phyloP scores from a whole-genome alignment of 2,888 invertebrate species.

The Heliconius erato region DNA sequence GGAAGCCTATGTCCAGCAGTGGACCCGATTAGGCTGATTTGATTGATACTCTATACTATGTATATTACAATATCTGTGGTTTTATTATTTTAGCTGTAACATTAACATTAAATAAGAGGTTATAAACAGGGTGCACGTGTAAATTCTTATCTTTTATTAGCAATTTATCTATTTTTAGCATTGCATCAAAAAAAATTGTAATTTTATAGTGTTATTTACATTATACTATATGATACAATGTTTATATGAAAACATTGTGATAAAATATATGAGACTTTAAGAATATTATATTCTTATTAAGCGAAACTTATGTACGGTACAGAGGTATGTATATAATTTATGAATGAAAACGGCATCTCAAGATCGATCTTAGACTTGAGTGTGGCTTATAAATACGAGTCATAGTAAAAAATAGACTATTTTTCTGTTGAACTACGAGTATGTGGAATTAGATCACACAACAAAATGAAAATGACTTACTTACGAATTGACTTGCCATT shows the following conservation, averaged over 20 bases:
- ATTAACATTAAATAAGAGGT: neutral
- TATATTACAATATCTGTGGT: neutral
- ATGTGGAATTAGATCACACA: too few relatives aligned
- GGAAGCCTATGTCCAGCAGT: too few relatives aligned
- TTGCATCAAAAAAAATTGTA: neutral
- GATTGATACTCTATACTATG: too few relatives aligned
- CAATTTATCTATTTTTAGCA: conserved; percentile 26
- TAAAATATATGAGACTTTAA: neutral
- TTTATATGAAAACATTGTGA: neutral
- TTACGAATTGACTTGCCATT: neutral
- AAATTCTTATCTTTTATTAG: conserved; percentile 1
- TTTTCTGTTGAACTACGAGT: too few relatives aligned
- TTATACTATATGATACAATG: neutral
- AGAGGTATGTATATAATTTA: too few relatives aligned
- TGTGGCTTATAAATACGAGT: too few relatives aligned
- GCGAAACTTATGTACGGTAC: neutral
- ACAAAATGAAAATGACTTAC: neutral
- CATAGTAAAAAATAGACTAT: too few relatives aligned
- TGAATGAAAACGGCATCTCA: too few relatives aligned
- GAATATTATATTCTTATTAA: neutral
- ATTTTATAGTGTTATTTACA: neutral
- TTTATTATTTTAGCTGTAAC: neutral
- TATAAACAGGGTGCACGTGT: conserved; percentile 20
- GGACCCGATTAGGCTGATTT: too few relatives aligned
- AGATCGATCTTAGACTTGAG: too few relatives aligned